Evolutionary conservation across 2,797 vertebrate species (phyloP), one percentile per base, ranked within the genome.

Genomic region (Eutrigla gurnardus): DNA sequence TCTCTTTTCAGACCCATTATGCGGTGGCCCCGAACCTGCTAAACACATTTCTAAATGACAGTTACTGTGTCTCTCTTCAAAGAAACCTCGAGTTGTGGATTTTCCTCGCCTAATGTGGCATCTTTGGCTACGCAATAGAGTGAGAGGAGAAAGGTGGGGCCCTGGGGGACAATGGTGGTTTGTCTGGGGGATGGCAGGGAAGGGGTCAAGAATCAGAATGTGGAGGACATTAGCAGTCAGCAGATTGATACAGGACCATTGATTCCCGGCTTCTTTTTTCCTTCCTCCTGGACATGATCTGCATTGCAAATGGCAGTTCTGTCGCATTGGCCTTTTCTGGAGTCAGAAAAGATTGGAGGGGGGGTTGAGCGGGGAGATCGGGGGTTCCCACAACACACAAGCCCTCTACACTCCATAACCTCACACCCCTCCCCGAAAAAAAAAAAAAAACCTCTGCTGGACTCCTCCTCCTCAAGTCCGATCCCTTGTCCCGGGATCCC

Each of bases 151-250:
- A 84, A 87, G 84, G 81, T 82, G 86, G 88, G 89, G 88, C 82
- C 74, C 81, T 25, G 32, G 55, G 75, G 88, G 81, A 93, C 92
- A 93, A 93, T 93, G 88, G 90, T 3, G 74, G 88, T 91, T 91
- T 90, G 81, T 92, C 88, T 93, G 74, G 87, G 91, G 86, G 87
- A 87, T 58, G 91, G 91, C 91, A 89, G 81, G 81, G 88, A 92
- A 87, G 90, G 89, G 94, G 95, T 96, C 95, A 95, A 93, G 92
- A 95, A 95, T 95, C 94, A 95, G 92, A 95, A 94, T 95, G 93
- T 85, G 88, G 90, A 92, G 94, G 93, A 94, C 94, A 95, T 95
- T 95, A 94, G 93, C 93, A 95, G 94, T 94, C 93, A 94, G 91
- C 92, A 90, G 95, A 95, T 93, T 95, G 93, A 95, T 95, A 93